Evolutionary conservation across 2,113 vertebrate genomes (phyloP), one percentile per base, ranked within the genome.

Genomic region (Rhynchomys soricoides): DNA sequence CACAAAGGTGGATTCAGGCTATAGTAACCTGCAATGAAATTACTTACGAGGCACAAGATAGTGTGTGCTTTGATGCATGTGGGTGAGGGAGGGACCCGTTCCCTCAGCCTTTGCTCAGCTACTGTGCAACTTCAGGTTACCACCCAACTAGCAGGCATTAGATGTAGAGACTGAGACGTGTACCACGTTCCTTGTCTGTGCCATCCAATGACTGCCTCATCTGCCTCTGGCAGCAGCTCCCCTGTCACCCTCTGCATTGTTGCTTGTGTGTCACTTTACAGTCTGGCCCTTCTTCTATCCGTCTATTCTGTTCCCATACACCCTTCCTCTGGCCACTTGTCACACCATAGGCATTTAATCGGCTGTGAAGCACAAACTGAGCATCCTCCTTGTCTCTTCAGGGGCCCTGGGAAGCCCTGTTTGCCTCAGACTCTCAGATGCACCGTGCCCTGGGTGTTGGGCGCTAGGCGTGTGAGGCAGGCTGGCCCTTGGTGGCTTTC

Each of bases 311-410:
- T 19, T n/a, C n/a, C 19, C 6, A 0, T 1, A 29, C 26, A 3
- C 21, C 62, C 29, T 0, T 5, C 55, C 0, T 19, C 0, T 43
- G 52, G 8, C 55, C 24, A 37, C 31, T 74, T 5, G 19, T 29
- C 87, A 17, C 70, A 1, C 2, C 7, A 37, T 2, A 48, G 89
- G 34, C 11, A 2, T 71, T 66, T 29, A 0, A 24, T 43, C 26
- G 48, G 37, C 16, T 7, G 1, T 2, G 37, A 17, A 2, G 0
- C 0, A 43, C 17, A 31, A 4, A 31, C 57, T 3, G 19, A 2
- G 5, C 1, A 15, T 26, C 43, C 0, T 5, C 0, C 0, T 70
- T 55, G 59, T 21, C 43, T 45, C 89, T 68, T 0, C 0, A 82
- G 40, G 29, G 74, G 74, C 9, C 0, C 4, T 1, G 0, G 13